Evolutionary conservation across 2,888 invertebrate genomes (phyloP).

Genomic region (Malthinus flaveolus): DNA sequence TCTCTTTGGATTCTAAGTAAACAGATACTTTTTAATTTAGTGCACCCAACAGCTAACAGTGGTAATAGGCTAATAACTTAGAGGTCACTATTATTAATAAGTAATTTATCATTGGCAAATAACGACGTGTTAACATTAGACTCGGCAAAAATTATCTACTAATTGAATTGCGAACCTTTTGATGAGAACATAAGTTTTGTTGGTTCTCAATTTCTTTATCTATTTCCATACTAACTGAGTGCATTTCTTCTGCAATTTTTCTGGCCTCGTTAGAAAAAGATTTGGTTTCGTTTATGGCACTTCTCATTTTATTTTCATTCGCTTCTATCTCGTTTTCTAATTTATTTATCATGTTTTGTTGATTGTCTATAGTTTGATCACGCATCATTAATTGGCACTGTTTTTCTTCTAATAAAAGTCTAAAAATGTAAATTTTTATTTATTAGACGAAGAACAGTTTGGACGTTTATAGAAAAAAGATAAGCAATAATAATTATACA

Average conservation of each 20-base stretch:
- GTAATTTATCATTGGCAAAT: too few relatives aligned
- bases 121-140: too few relatives aligned
- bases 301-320: background rate
- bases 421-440: background rate
- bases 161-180: too few relatives aligned
- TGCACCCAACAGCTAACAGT: too few relatives aligned
- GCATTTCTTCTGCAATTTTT: conserved; percentile 11
- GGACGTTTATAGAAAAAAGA: too few relatives aligned
- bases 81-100: too few relatives aligned
- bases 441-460: too few relatives aligned
- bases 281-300: background rate
- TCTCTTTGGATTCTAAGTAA: too few relatives aligned
- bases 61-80: too few relatives aligned
- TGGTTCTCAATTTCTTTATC: conserved; percentile 8
- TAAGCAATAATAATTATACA: too few relatives aligned
- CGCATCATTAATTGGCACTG: background rate
- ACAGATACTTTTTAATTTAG: too few relatives aligned
- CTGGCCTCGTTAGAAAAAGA: background rate
- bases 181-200: background rate
- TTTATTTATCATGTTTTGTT: background rate
- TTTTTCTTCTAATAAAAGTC: background rate
- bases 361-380: background rate
- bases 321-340: background rate
- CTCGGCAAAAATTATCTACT: too few relatives aligned
- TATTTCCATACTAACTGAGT: conserved; percentile 12